phyloP scores from a whole-genome alignment of 92 coral and sea anemone genomes.

The Zoanthus gigantus region DNA sequence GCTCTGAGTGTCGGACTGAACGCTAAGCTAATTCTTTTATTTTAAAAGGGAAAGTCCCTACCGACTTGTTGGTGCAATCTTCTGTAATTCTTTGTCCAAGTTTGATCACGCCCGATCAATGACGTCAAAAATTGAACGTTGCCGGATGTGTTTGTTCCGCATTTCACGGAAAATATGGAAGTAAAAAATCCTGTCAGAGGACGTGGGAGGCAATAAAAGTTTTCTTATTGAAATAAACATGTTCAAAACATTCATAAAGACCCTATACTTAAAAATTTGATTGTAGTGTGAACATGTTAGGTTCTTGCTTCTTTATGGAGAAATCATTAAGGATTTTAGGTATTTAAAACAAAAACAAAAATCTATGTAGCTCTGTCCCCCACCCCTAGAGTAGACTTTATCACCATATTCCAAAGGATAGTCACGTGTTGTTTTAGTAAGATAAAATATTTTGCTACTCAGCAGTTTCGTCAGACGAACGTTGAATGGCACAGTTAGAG shows the following conservation, averaged over 20 bases:
- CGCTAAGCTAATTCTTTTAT: too few relatives aligned
- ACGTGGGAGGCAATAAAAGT: not conserved
- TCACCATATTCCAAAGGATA: not conserved
- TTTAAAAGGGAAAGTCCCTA: not conserved
- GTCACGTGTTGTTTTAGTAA: conserved; percentile 9
- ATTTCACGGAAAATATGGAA: not conserved
- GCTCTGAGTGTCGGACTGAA: too few relatives aligned
- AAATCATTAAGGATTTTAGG: not conserved
- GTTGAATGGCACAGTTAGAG: not conserved
- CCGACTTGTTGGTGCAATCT: not conserved
- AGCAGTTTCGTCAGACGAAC: conserved; percentile 43
- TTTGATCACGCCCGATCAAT: conserved; percentile 20
- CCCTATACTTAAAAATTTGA: not conserved
- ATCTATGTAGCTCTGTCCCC: not conserved
- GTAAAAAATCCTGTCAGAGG: not conserved
- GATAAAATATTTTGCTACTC: not conserved
- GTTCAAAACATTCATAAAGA: not conserved
- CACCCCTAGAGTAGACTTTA: not conserved
- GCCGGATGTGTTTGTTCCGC: conserved; percentile 33
- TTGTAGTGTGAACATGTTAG: not conserved
- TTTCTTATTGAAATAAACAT: not conserved
- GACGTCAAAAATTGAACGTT: conserved; percentile 10
- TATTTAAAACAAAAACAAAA: too few relatives aligned
- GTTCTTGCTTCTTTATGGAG: not conserved
- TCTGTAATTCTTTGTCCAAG: not conserved